Conservation (phyloP, 1,140 invertebrate species). For the Bombyx mandarina region DNA sequence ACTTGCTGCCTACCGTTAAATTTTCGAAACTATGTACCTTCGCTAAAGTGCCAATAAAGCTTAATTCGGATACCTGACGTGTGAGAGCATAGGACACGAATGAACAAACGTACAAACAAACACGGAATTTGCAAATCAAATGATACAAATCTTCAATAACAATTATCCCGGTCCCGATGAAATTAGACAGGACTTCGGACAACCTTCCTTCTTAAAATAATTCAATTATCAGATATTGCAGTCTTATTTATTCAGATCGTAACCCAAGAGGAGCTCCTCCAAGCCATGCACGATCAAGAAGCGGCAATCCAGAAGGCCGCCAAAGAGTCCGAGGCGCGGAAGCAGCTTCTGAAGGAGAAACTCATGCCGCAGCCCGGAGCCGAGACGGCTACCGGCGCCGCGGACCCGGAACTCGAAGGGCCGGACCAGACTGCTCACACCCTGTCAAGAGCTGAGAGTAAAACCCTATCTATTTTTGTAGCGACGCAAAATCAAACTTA, state of each 20-base stretch:
- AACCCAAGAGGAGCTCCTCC: constrained; percentile 42
- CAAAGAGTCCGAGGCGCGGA: constrained; percentile 44
- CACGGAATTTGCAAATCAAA: too few species aligned
- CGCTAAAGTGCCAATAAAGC: too few species aligned
- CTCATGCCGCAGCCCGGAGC: constrained; percentile 47
- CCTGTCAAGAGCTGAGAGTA: constrained; percentile 46
- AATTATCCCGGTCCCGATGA: too few species aligned
- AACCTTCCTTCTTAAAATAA: too few species aligned
- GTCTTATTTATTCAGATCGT: constrained; percentile 29
- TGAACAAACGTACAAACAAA: too few species aligned
- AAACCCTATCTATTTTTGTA: constrained; percentile 8
- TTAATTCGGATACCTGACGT: too few species aligned
- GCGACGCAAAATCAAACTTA: background rate
- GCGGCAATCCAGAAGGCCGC: constrained; percentile 40
- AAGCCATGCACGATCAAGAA: constrained; percentile 47
- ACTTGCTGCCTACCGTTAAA: too few species aligned
- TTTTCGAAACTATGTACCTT: too few species aligned
- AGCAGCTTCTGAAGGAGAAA: constrained; percentile 35
- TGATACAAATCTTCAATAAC: too few species aligned
- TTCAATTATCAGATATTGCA: too few species aligned
- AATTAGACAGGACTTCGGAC: too few species aligned
- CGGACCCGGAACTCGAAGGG: constrained; percentile 48
- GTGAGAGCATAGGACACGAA: too few species aligned
- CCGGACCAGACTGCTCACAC: constrained; percentile 54
- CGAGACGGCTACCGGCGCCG: constrained; percentile 30